Percentiles rank a stretch among this genome's conserved stretches.
Evolutionary conservation across 2,888 invertebrate species (phyloP).

Genomic region (Micropterix aruncella): DNA sequence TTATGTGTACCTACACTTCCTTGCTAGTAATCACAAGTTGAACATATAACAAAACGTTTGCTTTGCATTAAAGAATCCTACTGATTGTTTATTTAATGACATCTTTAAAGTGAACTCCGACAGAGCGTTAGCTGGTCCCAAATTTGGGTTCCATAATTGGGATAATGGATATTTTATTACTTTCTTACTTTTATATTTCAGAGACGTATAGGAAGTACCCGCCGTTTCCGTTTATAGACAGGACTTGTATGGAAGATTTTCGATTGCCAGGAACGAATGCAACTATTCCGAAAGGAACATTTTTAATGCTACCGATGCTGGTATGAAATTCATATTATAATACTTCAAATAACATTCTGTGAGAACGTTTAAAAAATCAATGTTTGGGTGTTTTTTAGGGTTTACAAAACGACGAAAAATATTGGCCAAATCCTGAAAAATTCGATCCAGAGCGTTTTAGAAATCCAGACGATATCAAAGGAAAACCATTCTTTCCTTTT

Average conservation of each 20-base stretch:
- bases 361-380: background rate
- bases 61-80: no score
- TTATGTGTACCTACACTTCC: no score
- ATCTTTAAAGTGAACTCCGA: no score
- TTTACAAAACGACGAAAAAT: conserved; percentile 7
- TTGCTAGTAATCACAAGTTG: no score
- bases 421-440: conserved; percentile 6
- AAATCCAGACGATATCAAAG: conserved; percentile 1
- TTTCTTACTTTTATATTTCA: conserved; percentile 8
- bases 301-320: conserved; percentile 8
- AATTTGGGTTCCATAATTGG: no score
- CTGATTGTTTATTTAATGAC: no score
- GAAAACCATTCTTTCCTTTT: conserved; percentile 9
- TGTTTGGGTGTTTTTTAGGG: conserved; percentile 2
- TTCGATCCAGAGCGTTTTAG: conserved; percentile 10
- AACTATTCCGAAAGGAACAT: conserved; percentile 7
- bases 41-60: no score
- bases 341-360: background rate
- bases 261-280: conserved; percentile 7
- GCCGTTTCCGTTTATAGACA: conserved; percentile 9
- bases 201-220: conserved; percentile 8
- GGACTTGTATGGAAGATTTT: conserved; percentile 7
- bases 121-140: no score
- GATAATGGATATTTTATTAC: no score
- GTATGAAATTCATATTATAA: conserved; percentile 1